Conservation (phyloP, 2,797 vertebrate species). For the Aplochiton taeniatus region DNA sequence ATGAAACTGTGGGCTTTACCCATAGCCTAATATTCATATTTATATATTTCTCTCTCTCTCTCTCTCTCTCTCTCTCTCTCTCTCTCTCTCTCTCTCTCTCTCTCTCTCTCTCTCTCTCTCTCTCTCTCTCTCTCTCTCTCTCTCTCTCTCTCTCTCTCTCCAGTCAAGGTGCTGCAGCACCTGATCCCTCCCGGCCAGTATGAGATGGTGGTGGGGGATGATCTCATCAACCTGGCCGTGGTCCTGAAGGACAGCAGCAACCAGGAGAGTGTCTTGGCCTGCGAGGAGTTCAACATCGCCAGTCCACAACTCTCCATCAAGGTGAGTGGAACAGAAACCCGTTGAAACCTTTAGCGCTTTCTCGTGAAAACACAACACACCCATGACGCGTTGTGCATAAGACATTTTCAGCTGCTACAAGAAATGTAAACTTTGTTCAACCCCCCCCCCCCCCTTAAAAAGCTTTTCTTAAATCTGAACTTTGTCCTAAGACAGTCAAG, state of each 20-base stretch:
- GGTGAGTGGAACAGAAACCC: slow-evolving; percentile 50
- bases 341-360: not conserved
- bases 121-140: not conserved
- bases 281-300: slow-evolving; percentile 74
- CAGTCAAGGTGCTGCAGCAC: slow-evolving; percentile 62
- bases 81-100: not conserved
- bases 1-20: not conserved
- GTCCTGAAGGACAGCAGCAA: slow-evolving; percentile 69
- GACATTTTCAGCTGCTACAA: too few species aligned
- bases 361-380: too few species aligned
- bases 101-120: not conserved
- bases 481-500: too few species aligned
- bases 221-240: slow-evolving; percentile 75
- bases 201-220: slow-evolving; percentile 53
- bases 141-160: slow-evolving; percentile 1
- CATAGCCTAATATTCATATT: too few species aligned
- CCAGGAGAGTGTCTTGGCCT: slow-evolving; percentile 57
- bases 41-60: not conserved
- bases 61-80: not conserved
- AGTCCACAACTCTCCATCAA: slow-evolving; percentile 62
- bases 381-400: too few species aligned
- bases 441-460: too few species aligned
- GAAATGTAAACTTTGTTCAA: too few species aligned
- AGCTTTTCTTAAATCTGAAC: too few species aligned
- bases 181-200: slow-evolving; percentile 65